Base-by-base conservation (phyloP, 2,888 invertebrate species). In the Pristionchus arcanus region DNA sequence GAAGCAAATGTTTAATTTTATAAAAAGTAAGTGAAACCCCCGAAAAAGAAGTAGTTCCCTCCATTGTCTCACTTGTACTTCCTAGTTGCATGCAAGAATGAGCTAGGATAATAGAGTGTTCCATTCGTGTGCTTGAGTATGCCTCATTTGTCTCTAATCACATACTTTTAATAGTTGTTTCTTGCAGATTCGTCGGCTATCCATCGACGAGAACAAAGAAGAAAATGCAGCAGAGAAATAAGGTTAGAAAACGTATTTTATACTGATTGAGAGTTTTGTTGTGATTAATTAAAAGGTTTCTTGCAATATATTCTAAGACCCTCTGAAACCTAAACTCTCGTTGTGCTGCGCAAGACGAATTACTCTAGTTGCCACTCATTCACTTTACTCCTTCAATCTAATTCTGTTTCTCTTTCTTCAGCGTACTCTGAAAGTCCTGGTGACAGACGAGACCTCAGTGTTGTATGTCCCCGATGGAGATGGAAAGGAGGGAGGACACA, bases 391-490 rank as follows among this genome's bases (percentile, higher is more conserved):
- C 28, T 28, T 53, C 55, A 83, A 83, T 83, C 53, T n/a, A 49
- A 53, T 53, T 53, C n/a, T 53, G 15, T 83, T 15, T 49, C 28
- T 28, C 59, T 28, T 31, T 85, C n/a, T 49, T 55, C 84, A 85
- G 84, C 55, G 84, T 16, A 85, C 31, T 31, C 87, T 71, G 21
- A 66, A 55, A 49, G 71, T 68, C 2, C 87, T 87, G 42, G 87
- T 88, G 77, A 77, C 59, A 34, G 93, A 93, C 87, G 92, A 93
- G 71, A 92, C 91, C 13, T 91, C 93, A 7, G 92, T 93, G 16
- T 88, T 93, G 19, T 94, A 93, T 77, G 91, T 94, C 7, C 93
- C 93, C 16, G 93, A 92, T 19, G 90, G 90, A 53, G 90, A 90
- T 16, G 90, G 91, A 31, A 91, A 92, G 71, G 90, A 84, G 21